Base-by-base conservation (phyloP, 2,113 vertebrate species). In the Istiophorus platypterus region DNA sequence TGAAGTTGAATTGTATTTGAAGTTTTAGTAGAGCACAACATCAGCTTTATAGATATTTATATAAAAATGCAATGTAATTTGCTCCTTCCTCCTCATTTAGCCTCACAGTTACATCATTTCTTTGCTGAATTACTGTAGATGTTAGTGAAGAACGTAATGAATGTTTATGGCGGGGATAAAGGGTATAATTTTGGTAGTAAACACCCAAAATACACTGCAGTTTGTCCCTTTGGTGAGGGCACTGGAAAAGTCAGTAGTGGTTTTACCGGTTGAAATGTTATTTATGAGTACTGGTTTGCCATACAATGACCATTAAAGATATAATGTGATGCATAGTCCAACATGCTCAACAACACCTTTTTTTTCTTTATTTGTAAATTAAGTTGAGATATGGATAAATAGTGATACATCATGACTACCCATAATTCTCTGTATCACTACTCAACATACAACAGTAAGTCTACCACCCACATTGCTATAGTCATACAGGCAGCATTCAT, bases 401-500 rank as follows among this genome's bases (percentile, higher is more conserved):
- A 37, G 6, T 67, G 15, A 22, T 5, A 39, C 3, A 49, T n/a
- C 17, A n/a, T 75, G 18, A 54, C 9, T 13, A 42, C 7, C 37
- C 24, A 65, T 5, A 54, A 24, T 42, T 39, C 29, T 6, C 22
- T 47, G 13, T 2, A 63, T 70, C 7, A 31, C 17, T 34, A 17
- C 39, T 26, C n/a, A 78, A 39, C n/a, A 34, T 54, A 64, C 56
- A 62, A 37, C 31, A 39, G 41, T 39, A 42, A 13, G 29, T 64
- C 31, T 22, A 59, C 15, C 0, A 26, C 5, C 26, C 10, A 51
- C 41, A 27, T 51, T 22, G 13, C 17, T 58, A 17, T 14, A 12
- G 42, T 59, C 58, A 57, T 58, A 59, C 76, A 80, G 13, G 22
- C 49, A 59, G 8, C 41, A 86, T 83, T 31, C 37, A 78, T 84